Conservation (phyloP, 2,113 vertebrate genomes). For the Steatornis caripensis region DNA sequence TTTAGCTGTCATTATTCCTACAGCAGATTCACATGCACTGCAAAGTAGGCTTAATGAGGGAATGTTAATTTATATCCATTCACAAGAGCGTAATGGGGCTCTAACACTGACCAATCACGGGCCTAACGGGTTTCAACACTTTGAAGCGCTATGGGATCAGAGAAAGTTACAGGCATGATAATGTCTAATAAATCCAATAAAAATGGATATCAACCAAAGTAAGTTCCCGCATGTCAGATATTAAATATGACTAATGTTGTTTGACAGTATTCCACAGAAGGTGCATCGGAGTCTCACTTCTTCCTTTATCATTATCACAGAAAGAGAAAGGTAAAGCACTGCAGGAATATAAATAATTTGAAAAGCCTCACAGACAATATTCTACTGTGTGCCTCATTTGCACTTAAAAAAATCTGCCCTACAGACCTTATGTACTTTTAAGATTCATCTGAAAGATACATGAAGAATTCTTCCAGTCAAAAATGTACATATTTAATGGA, state of each 20-base stretch:
- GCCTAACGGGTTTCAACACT: not conserved
- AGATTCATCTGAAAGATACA: slow-evolving; percentile 84
- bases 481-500: slow-evolving; percentile 86
- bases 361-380: slow-evolving; percentile 76
- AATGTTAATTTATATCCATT: slow-evolving; percentile 3
- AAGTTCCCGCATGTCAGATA: slow-evolving; percentile 60
- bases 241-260: slow-evolving; percentile 67
- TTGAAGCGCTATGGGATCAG: not conserved
- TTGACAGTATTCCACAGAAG: slow-evolving; percentile 60
- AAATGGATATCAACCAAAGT: slow-evolving; percentile 61
- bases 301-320: slow-evolving; percentile 70
- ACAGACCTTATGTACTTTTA: slow-evolving; percentile 82
- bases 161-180: slow-evolving; percentile 37
- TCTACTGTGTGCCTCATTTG: slow-evolving; percentile 79
- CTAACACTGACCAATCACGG: not conserved
- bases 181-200: slow-evolving; percentile 63
- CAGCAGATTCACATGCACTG: not conserved
- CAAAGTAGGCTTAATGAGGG: slow-evolving; percentile 6
- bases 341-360: slow-evolving; percentile 83
- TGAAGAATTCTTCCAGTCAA: slow-evolving; percentile 77
- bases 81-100: not conserved
- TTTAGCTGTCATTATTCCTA: slow-evolving; percentile 29
- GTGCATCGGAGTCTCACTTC: slow-evolving; percentile 50
- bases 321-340: slow-evolving; percentile 72
- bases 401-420: slow-evolving; percentile 83